Evolutionary conservation across 1,140 invertebrate genomes (phyloP).

Genomic region (Drosophila ohnishii): DNA sequence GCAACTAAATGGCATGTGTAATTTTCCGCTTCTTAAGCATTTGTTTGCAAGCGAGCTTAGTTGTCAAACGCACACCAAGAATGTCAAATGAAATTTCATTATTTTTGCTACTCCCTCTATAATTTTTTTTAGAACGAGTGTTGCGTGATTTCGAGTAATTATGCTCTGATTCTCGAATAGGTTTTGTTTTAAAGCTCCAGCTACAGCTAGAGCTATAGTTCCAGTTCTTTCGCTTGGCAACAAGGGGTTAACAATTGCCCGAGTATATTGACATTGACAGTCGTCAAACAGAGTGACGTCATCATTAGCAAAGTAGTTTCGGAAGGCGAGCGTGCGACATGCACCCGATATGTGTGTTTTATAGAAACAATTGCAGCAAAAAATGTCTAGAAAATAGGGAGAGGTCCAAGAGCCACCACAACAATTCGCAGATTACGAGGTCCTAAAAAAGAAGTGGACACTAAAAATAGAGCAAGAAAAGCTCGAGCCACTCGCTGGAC

Average conservation of each 20-base stretch:
- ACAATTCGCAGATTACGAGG: slow-evolving; percentile 40
- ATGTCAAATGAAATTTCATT: slow-evolving; percentile 43
- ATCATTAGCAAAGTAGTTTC: neutral
- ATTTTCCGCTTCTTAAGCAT: slow-evolving; percentile 2
- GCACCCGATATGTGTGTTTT: slow-evolving; percentile 9
- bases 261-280: slow-evolving; percentile 45
- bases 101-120: slow-evolving; percentile 22
- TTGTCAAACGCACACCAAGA: slow-evolving; percentile 44
- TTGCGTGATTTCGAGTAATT: slow-evolving; percentile 49
- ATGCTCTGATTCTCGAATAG: slow-evolving; percentile 37
- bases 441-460: slow-evolving; percentile 27
- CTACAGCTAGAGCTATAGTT: neutral
- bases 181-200: slow-evolving; percentile 20
- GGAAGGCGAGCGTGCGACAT: slow-evolving; percentile 22
- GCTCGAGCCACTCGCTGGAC: slow-evolving; percentile 26
- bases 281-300: slow-evolving; percentile 34
- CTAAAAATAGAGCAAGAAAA: slow-evolving; percentile 37
- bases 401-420: slow-evolving; percentile 4
- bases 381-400: slow-evolving; percentile 9
- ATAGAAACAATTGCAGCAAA: slow-evolving; percentile 21
- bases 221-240: slow-evolving; percentile 1
- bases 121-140: slow-evolving; percentile 3
- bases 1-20: slow-evolving; percentile 21
- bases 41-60: slow-evolving; percentile 15
- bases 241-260: slow-evolving; percentile 52